Conservation (phyloP, 2,888 invertebrate species). For the Conops quadrifasciatus region DNA sequence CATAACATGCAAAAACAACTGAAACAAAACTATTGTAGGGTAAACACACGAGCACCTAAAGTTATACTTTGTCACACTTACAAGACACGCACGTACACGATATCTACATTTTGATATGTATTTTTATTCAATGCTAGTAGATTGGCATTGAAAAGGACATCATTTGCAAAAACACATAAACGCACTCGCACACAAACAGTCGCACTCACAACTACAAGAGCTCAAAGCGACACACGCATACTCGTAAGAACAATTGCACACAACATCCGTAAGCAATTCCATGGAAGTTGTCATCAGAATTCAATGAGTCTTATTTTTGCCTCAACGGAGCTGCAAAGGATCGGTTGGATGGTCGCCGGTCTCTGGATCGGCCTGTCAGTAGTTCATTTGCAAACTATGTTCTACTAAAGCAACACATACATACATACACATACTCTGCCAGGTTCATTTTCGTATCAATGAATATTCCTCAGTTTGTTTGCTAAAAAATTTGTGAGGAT, state of each 20-base stretch:
- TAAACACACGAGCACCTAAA: not conserved
- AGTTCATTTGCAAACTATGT: too few relatives aligned
- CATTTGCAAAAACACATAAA: not conserved
- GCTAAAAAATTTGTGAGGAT: too few relatives aligned
- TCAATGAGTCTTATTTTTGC: conserved; percentile 1
- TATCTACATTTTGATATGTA: too few relatives aligned
- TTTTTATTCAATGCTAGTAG: not conserved
- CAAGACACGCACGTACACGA: not conserved
- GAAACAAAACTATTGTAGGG: not conserved
- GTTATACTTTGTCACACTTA: not conserved
- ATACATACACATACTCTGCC: too few relatives aligned
- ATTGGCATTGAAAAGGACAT: not conserved
- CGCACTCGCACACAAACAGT: not conserved
- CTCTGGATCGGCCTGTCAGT: not conserved
- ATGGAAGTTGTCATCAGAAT: conserved; percentile 13
- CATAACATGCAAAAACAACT: not conserved
- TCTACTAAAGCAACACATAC: too few relatives aligned
- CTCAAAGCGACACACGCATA: not conserved
- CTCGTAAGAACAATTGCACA: not conserved
- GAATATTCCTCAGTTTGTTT: too few relatives aligned
- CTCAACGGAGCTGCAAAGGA: not conserved
- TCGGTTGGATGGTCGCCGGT: not conserved
- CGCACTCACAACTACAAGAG: not conserved
- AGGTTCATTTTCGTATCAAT: too few relatives aligned
- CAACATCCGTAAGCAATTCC: conserved; percentile 11